These are phyloP conservation scores for Protodeltote pygarga DNA, from an alignment of 2,888 invertebrate species.

Conservation along the genomic window DNA sequence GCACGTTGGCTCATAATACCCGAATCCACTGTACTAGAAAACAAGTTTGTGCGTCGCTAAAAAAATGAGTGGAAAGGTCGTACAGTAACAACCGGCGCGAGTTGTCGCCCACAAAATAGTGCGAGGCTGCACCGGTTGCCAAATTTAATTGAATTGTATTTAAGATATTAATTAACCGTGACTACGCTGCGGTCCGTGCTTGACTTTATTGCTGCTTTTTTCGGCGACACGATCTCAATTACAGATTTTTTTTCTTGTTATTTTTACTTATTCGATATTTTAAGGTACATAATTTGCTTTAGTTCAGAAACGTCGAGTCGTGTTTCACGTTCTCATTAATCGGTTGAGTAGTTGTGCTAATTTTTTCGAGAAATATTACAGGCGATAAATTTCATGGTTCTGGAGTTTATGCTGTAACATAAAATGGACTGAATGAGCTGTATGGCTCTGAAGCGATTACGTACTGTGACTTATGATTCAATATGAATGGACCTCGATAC, in stretches of 20 bases:
- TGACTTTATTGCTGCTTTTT: conserved; percentile 75
- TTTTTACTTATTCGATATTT: conserved; percentile 73
- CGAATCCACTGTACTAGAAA: conserved; percentile 71
- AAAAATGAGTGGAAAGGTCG: conserved; percentile 61
- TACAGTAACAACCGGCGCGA: conserved; percentile 40
- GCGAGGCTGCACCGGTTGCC: conserved; percentile 60
- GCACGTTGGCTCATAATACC: conserved; percentile 68
- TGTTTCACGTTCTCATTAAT: conserved; percentile 83
- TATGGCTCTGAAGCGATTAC: conserved; percentile 64
- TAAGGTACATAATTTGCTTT: conserved; percentile 77
- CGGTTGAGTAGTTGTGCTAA: conserved; percentile 83
- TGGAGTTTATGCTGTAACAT: conserved; percentile 73
- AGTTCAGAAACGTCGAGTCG: conserved; percentile 73
- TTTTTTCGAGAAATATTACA: conserved; percentile 80
- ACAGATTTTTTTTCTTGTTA: conserved; percentile 67
- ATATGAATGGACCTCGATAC: conserved; percentile 59
- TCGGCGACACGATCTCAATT: conserved; percentile 73
- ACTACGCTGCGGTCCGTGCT: conserved; percentile 64
- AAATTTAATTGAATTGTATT: conserved; percentile 79
- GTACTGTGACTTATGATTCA: conserved; percentile 65
- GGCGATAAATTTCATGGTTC: conserved; percentile 76
- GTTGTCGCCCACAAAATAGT: conserved; percentile 52
- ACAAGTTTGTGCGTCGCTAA: conserved; percentile 62
- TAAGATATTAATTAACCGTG: conserved; percentile 80
- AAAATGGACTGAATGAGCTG: conserved; percentile 66